phyloP scores from a whole-genome alignment of 2,797 vertebrate genomes.

The Enteromius anoplus region DNA sequence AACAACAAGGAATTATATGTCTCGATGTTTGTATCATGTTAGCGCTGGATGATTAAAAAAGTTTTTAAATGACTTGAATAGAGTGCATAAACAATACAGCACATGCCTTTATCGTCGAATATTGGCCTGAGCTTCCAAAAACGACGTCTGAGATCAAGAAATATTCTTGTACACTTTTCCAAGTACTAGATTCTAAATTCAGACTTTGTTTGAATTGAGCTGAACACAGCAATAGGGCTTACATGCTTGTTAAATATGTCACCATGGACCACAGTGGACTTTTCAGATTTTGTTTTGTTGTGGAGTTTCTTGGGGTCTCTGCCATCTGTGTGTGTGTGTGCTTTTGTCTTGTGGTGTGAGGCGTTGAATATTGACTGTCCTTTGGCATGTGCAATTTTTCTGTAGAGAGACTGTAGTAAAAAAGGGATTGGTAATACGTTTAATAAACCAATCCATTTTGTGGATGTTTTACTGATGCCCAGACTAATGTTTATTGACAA shows the following conservation, averaged over 20 bases:
- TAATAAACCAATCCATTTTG: constrained; percentile 68
- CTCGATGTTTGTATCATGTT: not conserved
- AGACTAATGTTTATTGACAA: constrained; percentile 85
- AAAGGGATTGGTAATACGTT: constrained; percentile 57
- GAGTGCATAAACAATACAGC: not conserved
- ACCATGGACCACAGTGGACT: not conserved
- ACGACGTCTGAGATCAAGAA: not conserved
- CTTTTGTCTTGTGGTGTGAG: not conserved
- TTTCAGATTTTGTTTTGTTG: not conserved
- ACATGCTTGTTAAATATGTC: not conserved
- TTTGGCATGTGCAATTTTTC: constrained; percentile 56
- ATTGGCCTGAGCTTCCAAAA: not conserved
- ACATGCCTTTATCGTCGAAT: not conserved
- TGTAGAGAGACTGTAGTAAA: constrained; percentile 40
- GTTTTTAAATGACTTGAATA: not conserved
- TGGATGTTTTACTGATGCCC: constrained; percentile 79
- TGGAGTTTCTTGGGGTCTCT: not conserved
- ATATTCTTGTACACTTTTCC: not conserved
- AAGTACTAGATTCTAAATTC: not conserved
- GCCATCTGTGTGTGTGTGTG: not conserved
- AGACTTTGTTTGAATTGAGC: not conserved
- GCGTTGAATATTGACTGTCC: constrained; percentile 36
- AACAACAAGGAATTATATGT: not conserved
- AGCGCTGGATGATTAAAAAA: not conserved
- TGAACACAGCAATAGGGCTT: not conserved